phyloP scores from a whole-genome alignment of 1,140 invertebrate genomes.

The Linepithema humile region DNA sequence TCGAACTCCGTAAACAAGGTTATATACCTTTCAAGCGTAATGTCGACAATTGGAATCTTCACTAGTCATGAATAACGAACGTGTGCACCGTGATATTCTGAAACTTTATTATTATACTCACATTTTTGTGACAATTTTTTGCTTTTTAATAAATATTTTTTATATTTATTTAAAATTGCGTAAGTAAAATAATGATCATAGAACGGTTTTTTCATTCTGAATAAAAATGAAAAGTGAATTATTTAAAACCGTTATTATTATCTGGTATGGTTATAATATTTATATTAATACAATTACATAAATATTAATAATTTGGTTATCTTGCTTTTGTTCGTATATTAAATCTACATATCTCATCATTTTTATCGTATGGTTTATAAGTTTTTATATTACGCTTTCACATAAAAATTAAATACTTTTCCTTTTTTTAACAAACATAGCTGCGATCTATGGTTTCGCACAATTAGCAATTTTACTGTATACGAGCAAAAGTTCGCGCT shows the following conservation, averaged over 20 bases:
- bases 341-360: background rate
- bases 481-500: conserved; percentile 36
- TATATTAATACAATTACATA: background rate
- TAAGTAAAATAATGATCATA: background rate
- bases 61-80: background rate
- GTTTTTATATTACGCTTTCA: background rate
- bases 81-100: background rate
- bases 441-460: background rate
- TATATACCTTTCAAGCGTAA: conserved; percentile 5
- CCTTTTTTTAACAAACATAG: conserved; percentile 6
- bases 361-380: background rate
- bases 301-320: background rate
- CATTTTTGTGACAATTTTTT: background rate
- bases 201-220: background rate
- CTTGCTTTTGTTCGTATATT: background rate
- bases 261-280: background rate
- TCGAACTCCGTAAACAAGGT: conserved; percentile 23
- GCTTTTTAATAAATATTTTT: background rate
- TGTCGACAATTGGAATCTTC: conserved; percentile 16
- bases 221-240: background rate
- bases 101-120: background rate
- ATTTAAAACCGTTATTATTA: background rate
- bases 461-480: background rate
- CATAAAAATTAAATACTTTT: background rate
- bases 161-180: background rate